Percentiles rank a stretch among this genome's conserved stretches.
These are phyloP conservation scores for Pocillopora grandis DNA, from an alignment of 92 coral and sea anemone genomes.

Conservation along the genomic window DNA sequence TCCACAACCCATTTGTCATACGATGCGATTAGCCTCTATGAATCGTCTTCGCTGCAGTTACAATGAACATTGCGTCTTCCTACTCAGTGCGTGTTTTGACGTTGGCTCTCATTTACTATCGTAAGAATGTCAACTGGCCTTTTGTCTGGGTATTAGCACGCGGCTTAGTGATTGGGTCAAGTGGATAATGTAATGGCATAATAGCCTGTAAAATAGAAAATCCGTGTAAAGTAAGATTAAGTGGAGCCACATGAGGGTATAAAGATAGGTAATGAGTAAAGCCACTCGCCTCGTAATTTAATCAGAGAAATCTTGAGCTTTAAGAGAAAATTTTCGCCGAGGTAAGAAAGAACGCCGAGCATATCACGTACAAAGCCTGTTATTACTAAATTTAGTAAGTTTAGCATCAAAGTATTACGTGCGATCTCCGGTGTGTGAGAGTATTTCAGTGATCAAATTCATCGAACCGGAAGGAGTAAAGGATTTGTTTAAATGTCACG, in stretches of 20 bases:
- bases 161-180: conserved; percentile 17
- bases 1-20: conserved; percentile 29
- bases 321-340: background rate
- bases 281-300: background rate
- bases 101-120: conserved; percentile 12
- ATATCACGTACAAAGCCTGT: background rate
- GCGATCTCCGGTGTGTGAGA: background rate
- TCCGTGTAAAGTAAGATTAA: conserved; percentile 15
- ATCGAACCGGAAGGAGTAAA: background rate
- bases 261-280: background rate
- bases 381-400: background rate
- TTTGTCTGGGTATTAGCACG: conserved; percentile 23
- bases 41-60: background rate
- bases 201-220: conserved; percentile 3
- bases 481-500: background rate
- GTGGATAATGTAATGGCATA: conserved; percentile 42
- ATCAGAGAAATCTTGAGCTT: no score
- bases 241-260: conserved; percentile 9
- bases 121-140: conserved; percentile 39
- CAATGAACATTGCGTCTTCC: no score
- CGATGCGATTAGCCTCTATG: background rate
- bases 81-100: conserved; percentile 14
- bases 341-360: background rate
- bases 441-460: background rate
- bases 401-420: background rate